Percentiles rank a stretch among this genome's conserved stretches.
phyloP scores from a whole-genome alignment of 2,113 vertebrate species.

The Stigmatopora nigra region DNA sequence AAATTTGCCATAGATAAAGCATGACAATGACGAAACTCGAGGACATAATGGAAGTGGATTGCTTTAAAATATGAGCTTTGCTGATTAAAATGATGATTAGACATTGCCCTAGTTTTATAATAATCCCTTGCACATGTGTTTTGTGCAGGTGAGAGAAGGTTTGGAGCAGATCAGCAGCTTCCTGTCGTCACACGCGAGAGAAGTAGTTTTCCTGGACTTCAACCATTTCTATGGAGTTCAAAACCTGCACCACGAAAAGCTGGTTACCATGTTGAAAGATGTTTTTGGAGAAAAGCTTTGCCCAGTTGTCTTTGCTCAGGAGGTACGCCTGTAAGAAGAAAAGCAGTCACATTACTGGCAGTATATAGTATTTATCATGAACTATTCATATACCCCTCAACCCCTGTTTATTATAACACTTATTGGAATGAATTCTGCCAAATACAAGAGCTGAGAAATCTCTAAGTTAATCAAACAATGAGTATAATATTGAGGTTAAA shows the following conservation, averaged over 20 bases:
- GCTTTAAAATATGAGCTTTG: not conserved
- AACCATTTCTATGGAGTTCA: slow-evolving; percentile 98
- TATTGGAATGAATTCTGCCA: too few relatives aligned
- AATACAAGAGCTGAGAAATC: too few relatives aligned
- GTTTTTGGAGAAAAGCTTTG: slow-evolving; percentile 92
- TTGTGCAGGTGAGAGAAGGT: slow-evolving; percentile 78
- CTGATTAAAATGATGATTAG: slow-evolving; percentile 2
- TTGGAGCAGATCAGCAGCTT: slow-evolving; percentile 90
- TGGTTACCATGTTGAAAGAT: slow-evolving; percentile 93
- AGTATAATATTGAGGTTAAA: too few relatives aligned
- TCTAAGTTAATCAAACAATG: too few relatives aligned
- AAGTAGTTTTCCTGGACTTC: slow-evolving; percentile 95
- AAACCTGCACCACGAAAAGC: slow-evolving; percentile 93
- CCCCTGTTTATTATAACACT: too few relatives aligned
- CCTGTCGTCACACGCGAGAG: slow-evolving; percentile 81
- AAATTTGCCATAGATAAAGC: not conserved
- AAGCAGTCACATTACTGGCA: too few relatives aligned
- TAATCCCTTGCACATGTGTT: slow-evolving; percentile 9
- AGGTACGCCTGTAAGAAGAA: slow-evolving; percentile 51
- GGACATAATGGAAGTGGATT: not conserved
- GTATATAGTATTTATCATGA: too few relatives aligned
- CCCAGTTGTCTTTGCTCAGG: slow-evolving; percentile 91
- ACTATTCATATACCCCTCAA: too few relatives aligned
- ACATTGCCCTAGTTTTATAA: not conserved
- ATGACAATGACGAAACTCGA: not conserved